Conservation (phyloP, 2,797 vertebrate genomes). For the Bucorvus abyssinicus region DNA sequence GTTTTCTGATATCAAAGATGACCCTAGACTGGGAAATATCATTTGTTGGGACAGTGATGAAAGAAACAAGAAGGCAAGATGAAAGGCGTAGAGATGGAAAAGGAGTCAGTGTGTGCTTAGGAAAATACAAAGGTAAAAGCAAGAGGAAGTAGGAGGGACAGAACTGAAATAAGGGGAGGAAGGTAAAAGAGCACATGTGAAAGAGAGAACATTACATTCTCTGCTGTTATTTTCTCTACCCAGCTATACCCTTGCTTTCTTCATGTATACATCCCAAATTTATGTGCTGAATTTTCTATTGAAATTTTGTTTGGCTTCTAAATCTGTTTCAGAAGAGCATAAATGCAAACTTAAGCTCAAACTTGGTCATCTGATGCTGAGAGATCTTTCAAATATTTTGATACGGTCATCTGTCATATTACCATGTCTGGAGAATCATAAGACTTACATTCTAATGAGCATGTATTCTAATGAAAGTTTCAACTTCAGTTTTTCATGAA, state of each 20-base stretch:
- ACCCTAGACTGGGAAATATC: background rate
- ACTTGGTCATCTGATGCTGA: background rate
- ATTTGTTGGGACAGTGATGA: background rate
- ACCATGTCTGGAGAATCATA: background rate
- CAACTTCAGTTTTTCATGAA: background rate
- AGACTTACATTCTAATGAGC: background rate
- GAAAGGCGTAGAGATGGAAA: background rate
- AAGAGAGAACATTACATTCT: background rate
- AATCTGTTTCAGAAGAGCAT: background rate
- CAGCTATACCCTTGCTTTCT: background rate
- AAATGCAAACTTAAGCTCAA: background rate
- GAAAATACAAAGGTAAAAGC: background rate
- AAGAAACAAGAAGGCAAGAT: background rate
- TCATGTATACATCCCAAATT: background rate
- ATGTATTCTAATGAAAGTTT: background rate
- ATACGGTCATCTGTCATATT: background rate
- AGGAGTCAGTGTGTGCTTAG: background rate
- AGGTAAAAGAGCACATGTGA: background rate
- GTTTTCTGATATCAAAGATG: background rate
- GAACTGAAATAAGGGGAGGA: background rate
- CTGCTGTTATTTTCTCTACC: background rate
- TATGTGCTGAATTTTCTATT: background rate
- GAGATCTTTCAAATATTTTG: background rate
- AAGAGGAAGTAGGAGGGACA: background rate
- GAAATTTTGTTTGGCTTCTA: background rate